These are phyloP conservation scores for Leucozona laternaria DNA, from an alignment of 2,888 invertebrate genomes.

Conservation along the genomic window DNA sequence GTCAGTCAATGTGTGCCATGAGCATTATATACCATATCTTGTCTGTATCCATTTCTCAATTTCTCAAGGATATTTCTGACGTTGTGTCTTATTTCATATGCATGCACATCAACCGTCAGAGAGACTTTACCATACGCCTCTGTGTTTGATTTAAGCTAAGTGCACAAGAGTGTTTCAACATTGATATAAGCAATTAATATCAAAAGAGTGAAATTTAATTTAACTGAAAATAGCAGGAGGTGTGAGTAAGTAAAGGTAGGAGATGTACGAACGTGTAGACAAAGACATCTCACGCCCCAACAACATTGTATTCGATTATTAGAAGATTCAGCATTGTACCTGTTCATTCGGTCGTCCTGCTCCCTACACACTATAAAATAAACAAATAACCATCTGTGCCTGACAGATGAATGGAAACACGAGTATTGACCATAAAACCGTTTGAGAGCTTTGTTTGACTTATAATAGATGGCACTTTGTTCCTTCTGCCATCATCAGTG, in stretches of 20 bases:
- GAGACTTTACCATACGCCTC: neutral
- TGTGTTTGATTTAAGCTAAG: slow-evolving; percentile 16
- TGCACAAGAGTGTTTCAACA: slow-evolving; percentile 40
- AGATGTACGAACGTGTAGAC: neutral
- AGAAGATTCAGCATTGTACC: neutral
- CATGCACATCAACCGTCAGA: neutral
- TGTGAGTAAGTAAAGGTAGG: no score
- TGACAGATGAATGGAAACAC: neutral
- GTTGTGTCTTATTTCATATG: neutral
- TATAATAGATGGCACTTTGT: slow-evolving; percentile 3
- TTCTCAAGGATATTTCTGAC: slow-evolving; percentile 11
- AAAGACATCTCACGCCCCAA: slow-evolving; percentile 10
- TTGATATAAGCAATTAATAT: slow-evolving; percentile 46
- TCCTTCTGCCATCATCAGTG: neutral
- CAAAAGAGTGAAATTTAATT: slow-evolving; percentile 28
- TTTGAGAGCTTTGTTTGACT: neutral
- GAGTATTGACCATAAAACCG: neutral
- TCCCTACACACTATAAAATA: no score
- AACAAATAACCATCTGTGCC: no score
- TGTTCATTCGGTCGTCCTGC: neutral
- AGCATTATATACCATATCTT: neutral
- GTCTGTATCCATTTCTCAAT: neutral
- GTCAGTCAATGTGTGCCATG: neutral
- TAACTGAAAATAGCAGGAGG: neutral
- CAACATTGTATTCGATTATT: neutral